A percentile compares a stretch with the other conserved stretches of the same genome.
Evolutionary conservation across 1,140 invertebrate species (phyloP).

Genomic region (Dendroctonus valens): DNA sequence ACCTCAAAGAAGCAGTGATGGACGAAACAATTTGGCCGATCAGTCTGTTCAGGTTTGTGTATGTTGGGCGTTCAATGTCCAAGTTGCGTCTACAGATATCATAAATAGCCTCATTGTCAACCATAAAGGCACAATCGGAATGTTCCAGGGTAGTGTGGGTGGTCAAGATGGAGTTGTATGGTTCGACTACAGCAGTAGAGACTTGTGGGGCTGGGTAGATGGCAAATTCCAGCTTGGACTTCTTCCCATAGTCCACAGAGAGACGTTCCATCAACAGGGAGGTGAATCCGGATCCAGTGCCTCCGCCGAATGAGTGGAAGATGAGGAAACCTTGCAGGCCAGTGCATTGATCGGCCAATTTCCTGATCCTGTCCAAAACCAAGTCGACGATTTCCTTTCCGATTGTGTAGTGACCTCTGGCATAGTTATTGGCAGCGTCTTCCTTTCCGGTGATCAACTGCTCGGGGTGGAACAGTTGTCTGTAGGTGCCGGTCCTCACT

Average conservation of each 20-base stretch:
- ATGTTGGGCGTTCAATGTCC: constrained; percentile 63
- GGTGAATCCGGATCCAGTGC: constrained; percentile 83
- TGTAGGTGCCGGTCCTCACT: constrained; percentile 68
- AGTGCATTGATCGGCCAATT: constrained; percentile 75
- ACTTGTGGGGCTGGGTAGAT: constrained; percentile 77
- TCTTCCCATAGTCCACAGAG: constrained; percentile 72
- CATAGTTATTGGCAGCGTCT: constrained; percentile 83
- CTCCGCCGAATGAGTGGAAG: constrained; percentile 88
- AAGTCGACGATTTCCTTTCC: constrained; percentile 82
- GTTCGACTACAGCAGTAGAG: constrained; percentile 67
- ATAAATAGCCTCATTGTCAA: constrained; percentile 51
- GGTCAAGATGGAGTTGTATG: constrained; percentile 58
- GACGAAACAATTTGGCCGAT: constrained; percentile 75
- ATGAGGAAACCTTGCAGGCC: constrained; percentile 77
- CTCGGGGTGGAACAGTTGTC: constrained; percentile 72
- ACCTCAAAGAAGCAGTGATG: constrained; percentile 73
- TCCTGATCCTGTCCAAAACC: constrained; percentile 72
- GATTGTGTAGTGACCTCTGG: constrained; percentile 83
- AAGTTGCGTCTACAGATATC: constrained; percentile 68
- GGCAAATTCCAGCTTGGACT: constrained; percentile 73
- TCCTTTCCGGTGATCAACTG: constrained; percentile 73
- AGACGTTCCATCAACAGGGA: constrained; percentile 76
- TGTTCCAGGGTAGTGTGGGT: constrained; percentile 57
- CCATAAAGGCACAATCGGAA: constrained; percentile 65
- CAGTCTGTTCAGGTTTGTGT: constrained; percentile 63